phyloP scores from a whole-genome alignment of 2,888 invertebrate species.

The Lasioglossum morio region DNA sequence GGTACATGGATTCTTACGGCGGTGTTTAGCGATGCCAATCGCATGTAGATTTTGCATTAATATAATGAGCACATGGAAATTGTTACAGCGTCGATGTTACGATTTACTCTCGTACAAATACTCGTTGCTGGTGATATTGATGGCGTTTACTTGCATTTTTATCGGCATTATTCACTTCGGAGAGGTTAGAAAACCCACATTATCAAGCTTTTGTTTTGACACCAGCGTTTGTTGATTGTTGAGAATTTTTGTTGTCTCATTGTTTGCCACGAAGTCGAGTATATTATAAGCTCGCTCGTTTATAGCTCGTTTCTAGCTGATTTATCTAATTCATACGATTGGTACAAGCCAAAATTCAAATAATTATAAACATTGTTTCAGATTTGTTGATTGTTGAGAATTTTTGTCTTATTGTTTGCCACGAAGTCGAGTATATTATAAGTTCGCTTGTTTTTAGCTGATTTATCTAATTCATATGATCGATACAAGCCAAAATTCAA shows the following conservation, averaged over 20 bases:
- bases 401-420: not conserved
- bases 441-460: not conserved
- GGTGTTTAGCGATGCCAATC: constrained; percentile 74
- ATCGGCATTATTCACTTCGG: constrained; percentile 84
- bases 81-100: constrained; percentile 84
- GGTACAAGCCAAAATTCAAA: not conserved
- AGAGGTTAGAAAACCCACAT: constrained; percentile 80
- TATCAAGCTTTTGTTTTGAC: constrained; percentile 25
- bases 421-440: not conserved
- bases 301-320: not conserved
- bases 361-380: too few species aligned
- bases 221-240: constrained; percentile 1
- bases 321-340: not conserved
- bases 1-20: constrained; percentile 40
- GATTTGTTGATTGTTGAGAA: constrained; percentile 18
- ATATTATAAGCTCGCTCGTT: not conserved
- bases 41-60: constrained; percentile 71
- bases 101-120: constrained; percentile 85
- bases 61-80: constrained; percentile 85
- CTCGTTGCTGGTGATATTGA: constrained; percentile 82
- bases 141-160: constrained; percentile 83
- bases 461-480: not conserved
- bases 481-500: not conserved
- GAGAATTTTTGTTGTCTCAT: not conserved
- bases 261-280: not conserved